Percentiles rank a stretch among this genome's conserved stretches.
Evolutionary conservation across 2,797 vertebrate species (phyloP).

Genomic region (Saxicola maurus): DNA sequence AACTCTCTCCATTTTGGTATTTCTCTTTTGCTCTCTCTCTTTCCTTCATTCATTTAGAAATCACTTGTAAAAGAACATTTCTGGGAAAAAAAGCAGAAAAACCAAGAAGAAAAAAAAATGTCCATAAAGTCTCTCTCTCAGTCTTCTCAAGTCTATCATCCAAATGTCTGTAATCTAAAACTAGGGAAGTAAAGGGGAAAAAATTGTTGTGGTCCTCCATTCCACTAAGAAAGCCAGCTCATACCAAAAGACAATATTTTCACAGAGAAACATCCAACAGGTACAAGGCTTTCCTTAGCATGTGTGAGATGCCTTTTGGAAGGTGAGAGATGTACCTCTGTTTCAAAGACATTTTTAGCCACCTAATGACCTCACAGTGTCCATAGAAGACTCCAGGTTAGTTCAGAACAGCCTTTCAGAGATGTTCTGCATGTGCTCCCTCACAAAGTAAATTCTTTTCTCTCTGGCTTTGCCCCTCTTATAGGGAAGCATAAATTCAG

Average conservation of each 20-base stretch:
- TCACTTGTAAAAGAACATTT: not conserved
- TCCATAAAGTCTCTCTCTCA: not conserved
- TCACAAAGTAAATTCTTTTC: not conserved
- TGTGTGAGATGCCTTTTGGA: not conserved
- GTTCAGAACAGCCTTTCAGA: not conserved
- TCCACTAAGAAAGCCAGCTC: not conserved
- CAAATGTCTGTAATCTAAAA: not conserved
- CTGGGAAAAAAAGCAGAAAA: not conserved
- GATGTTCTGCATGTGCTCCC: not conserved
- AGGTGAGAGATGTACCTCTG: not conserved
- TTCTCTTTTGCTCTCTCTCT: not conserved
- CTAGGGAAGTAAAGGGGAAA: not conserved
- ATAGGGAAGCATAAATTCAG: not conserved
- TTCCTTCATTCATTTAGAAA: not conserved
- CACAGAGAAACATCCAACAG: not conserved
- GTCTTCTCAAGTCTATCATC: not conserved
- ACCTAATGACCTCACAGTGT: not conserved
- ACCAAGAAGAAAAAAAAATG: not conserved
- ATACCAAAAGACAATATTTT: not conserved
- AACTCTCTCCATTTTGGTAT: not conserved
- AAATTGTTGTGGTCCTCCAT: not conserved
- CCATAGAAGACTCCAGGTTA: not conserved
- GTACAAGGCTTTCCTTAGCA: not conserved
- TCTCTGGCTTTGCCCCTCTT: not conserved
- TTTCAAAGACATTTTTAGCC: not conserved